A percentile compares a stretch with the other conserved stretches of the same genome.
These are phyloP conservation scores for Gracilinanus agilis DNA, from an alignment of 2,113 vertebrate genomes.

Conservation along the genomic window DNA sequence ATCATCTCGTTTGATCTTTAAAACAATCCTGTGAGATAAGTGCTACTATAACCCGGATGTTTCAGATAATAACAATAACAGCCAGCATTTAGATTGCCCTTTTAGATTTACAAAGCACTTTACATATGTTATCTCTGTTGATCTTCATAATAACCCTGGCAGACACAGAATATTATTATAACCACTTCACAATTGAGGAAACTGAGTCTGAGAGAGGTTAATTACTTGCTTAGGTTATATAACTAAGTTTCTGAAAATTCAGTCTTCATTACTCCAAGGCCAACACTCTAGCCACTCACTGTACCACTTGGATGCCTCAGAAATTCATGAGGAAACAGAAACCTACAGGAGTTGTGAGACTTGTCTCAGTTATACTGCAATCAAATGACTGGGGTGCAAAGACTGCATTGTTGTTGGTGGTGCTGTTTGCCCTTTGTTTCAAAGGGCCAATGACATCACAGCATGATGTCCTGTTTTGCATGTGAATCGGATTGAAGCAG, in stretches of 20 bases:
- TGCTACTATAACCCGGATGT: neutral
- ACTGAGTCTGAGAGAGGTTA: neutral
- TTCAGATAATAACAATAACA: neutral
- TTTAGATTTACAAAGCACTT: neutral
- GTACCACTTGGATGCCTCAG: neutral
- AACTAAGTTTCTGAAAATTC: neutral
- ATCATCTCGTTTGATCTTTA: neutral
- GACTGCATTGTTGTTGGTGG: no score
- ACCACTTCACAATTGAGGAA: neutral
- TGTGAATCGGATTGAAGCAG: no score
- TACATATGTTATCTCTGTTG: neutral
- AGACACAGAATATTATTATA: neutral
- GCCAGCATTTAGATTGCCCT: neutral
- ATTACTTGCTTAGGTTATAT: neutral
- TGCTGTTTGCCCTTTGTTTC: no score
- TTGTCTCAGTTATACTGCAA: neutral
- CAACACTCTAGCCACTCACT: neutral
- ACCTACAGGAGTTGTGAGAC: neutral
- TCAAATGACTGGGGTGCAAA: neutral
- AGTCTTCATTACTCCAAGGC: neutral
- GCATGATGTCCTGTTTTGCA: no score
- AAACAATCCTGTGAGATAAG: neutral
- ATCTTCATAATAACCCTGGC: neutral
- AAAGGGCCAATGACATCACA: no score
- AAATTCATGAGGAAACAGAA: neutral